Evolutionary conservation across 2,888 invertebrate species (phyloP), one percentile per base, ranked within the genome.

Genomic region (Oligia fasciuncula): DNA sequence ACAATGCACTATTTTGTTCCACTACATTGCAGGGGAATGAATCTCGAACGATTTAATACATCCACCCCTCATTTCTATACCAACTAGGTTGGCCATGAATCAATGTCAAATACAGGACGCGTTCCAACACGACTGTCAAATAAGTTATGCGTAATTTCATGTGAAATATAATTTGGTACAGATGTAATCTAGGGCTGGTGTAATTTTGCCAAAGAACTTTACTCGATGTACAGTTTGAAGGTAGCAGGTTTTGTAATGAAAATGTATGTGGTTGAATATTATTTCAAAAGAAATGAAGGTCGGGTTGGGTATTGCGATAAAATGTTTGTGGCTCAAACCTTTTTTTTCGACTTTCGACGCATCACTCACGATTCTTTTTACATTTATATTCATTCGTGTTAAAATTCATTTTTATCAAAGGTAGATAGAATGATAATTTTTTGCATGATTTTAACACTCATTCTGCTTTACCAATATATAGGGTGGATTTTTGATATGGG

Each of bases 1-100:
- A 91, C 91, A 91, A 91, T 90, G 81, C 83, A 85, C 79, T 80
- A 86, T 78, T 86, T 87, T 82, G 83, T 91, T 92, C 90, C 91
- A 90, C 83, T 88, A 91, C 91, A 90, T 91, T 90, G 85, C 87
- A 86, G 83, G 84, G 76, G 78, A 81, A 88, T 90, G 87, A 91
- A 89, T 90, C 85, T 81, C 76, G 63, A 85, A 86, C 79, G 80
- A 89, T 91, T 90, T 88, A 89, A 89, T 86, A 85, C 76, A 78
- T 80, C 77, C 76, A 73, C 77, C 77, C 76, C 76, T 75, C 74
- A 75, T 77, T 81, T 81, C 83, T 87, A 79, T 84, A 80, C 63
- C 62, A 70, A 81, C 78, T 85, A 76, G 77, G 83, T 77, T 74
- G 46, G 77, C 84, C 83, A 88, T 90, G 89, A 83, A 80, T 91